Evolutionary conservation across 2,888 invertebrate species (phyloP).

Genomic region (Ypsolopha scabrella): DNA sequence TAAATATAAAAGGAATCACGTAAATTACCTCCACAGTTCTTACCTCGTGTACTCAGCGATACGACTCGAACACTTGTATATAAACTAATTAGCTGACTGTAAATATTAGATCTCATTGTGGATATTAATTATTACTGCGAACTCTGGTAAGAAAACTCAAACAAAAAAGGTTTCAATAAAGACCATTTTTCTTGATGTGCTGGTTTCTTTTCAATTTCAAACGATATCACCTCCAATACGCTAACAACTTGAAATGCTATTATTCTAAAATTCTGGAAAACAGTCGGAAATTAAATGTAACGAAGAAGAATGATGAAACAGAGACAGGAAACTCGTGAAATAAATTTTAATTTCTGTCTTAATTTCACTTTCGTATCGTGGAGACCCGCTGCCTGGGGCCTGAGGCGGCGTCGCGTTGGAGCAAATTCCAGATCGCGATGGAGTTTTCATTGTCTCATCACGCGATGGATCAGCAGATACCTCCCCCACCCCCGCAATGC

Average conservation of each 20-base stretch:
- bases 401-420: too few species aligned
- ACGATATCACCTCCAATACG: neutral
- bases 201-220: conserved; percentile 18
- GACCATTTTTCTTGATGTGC: conserved; percentile 43
- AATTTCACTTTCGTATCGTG: neutral
- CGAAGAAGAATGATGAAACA: neutral
- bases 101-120: conserved; percentile 42
- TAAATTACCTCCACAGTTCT: too few species aligned
- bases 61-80: neutral
- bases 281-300: neutral
- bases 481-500: too few species aligned
- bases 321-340: neutral
- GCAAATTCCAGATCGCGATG: too few species aligned
- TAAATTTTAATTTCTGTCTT: neutral
- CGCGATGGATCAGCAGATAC: too few species aligned
- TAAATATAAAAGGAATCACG: too few species aligned
- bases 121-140: conserved; percentile 32
- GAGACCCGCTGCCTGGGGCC: conserved; percentile 2
- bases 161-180: conserved; percentile 49
- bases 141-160: conserved; percentile 30
- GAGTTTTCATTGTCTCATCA: too few species aligned
- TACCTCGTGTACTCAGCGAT: too few species aligned
- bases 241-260: neutral
- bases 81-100: conserved; percentile 19
- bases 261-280: neutral